phyloP scores from a whole-genome alignment of 1,140 invertebrate species.

The Polyergus mexicanus region DNA sequence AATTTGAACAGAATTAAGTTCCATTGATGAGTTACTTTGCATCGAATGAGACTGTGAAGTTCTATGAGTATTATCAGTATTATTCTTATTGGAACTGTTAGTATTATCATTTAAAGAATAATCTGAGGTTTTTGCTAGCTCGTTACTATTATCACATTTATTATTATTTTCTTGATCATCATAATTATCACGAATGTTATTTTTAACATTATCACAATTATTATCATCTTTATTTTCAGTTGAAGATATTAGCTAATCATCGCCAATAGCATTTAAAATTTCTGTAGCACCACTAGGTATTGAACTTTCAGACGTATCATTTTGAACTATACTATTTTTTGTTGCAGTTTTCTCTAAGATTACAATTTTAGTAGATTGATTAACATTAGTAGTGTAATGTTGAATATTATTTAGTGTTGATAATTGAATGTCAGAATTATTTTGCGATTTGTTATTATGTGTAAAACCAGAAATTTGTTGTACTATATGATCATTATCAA shows the following conservation, averaged over 20 bases:
- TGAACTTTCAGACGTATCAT: background rate
- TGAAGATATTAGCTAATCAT: background rate
- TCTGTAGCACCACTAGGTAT: background rate
- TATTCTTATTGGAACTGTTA: background rate
- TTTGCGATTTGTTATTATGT: background rate
- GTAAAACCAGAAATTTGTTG: too few species aligned
- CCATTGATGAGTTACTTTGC: background rate
- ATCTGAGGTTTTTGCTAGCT: background rate
- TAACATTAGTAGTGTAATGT: background rate
- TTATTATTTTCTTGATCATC: background rate
- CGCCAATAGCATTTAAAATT: background rate
- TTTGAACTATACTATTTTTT: background rate
- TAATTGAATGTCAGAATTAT: conserved; percentile 4
- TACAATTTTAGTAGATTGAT: background rate
- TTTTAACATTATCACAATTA: background rate
- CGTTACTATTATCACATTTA: background rate
- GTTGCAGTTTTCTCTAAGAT: background rate
- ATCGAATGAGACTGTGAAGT: background rate
- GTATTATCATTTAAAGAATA: background rate
- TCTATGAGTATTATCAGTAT: background rate
- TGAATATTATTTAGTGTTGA: background rate
- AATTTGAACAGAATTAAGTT: background rate
- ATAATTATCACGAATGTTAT: background rate
- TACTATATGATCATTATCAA: too few species aligned
- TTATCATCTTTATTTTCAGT: background rate